These are phyloP conservation scores for Origma solitaria DNA, from an alignment of 2,113 vertebrate genomes.

Conservation along the genomic window DNA sequence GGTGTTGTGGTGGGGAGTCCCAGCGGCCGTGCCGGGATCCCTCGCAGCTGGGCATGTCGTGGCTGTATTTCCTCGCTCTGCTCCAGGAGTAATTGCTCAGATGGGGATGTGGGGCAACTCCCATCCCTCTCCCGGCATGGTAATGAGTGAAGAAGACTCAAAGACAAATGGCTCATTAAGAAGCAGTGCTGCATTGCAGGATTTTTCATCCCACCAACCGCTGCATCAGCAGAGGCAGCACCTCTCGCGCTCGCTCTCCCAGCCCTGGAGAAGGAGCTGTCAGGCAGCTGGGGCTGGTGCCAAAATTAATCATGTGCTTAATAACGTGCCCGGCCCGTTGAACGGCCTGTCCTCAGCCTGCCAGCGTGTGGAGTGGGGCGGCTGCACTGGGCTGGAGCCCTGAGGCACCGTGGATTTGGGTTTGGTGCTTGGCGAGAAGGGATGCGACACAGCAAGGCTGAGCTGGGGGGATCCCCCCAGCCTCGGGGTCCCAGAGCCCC, in stretches of 20 bases:
- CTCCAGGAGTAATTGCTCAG: conserved; percentile 52
- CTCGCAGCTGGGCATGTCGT: background rate
- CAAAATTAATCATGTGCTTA: conserved; percentile 62
- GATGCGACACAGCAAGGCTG: background rate
- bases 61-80: conserved; percentile 22
- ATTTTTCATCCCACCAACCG: conserved; percentile 67
- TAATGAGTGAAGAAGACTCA: conserved; percentile 71
- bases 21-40: conserved; percentile 4
- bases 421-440: accelerated
- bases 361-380: accelerated
- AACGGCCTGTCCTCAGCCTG: background rate
- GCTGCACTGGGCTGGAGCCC: background rate
- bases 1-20: background rate
- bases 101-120: conserved; percentile 58
- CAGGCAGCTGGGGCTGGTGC: conserved; percentile 34
- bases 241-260: conserved; percentile 45
- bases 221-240: conserved; percentile 68
- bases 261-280: conserved; percentile 50
- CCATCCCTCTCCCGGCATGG: conserved; percentile 58
- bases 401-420: accelerated
- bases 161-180: conserved; percentile 76
- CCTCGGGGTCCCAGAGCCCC: background rate
- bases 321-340: background rate
- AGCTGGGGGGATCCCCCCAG: background rate
- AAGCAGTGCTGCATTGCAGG: conserved; percentile 75